Evolutionary conservation across 1,140 invertebrate species (phyloP), one percentile per base, ranked within the genome.

Genomic region (Ladona fulva): DNA sequence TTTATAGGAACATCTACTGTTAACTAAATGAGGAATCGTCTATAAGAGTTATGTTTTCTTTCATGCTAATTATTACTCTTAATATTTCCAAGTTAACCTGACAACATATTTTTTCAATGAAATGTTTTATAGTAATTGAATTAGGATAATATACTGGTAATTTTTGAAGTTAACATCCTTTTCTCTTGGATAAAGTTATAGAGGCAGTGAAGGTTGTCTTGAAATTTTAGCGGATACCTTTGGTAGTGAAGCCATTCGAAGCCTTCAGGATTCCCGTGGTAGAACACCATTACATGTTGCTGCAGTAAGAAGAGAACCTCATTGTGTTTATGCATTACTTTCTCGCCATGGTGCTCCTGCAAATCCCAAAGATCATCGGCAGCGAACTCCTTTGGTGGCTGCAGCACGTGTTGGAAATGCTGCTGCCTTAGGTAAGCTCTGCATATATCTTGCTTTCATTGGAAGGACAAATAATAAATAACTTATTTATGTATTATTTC

Each of bases 231-330:
- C 90, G n/a, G 85, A 86, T n/a, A 83, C 86, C 75, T 87, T 88
- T 80, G 89, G 89, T 7, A 83, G 85, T 52, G 80, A 84, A 19
- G 86, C 89, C 37, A 85, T 89, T 89, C 3, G 87, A 89, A 79
- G 81, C 84, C 16, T 82, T 6, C 52, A 82, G 75, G 90, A 91
- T 82, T 83, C 84, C 14, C 83, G 83, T 11, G 89, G 89, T 80
- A 82, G 88, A 29, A 91, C 90, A 16, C 88, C 90, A 22, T 82
- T 91, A 59, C 86, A 90, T 44, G 84, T 89, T 77, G 89, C 90
- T 24, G 89, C 89, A 11, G 82, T 86, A 24, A 88, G 87, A 77
- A 89, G 89, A 22, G 87, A 90, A 80, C 84, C 83, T 59, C 83
- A 83, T 78, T 84, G 87, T 75, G 86, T 90, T 29, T 88, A 89